Conservation (phyloP, 37 sponge, comb jelly and placozoan species). For the Mnemiopsis leidyi region DNA sequence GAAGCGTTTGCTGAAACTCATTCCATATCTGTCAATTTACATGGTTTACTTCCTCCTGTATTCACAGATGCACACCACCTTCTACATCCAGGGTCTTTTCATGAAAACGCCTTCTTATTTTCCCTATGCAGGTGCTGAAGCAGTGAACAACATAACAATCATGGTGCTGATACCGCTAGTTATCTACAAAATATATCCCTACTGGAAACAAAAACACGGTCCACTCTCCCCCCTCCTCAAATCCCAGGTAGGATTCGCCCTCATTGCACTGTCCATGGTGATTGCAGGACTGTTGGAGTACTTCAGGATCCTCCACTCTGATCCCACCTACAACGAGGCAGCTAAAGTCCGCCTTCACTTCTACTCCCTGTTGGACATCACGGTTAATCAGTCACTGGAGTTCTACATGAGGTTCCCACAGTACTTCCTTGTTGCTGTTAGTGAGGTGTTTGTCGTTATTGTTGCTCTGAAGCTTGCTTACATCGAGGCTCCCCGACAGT, state of each 20-base stretch:
- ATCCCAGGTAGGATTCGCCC: background rate
- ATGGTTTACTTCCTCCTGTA: background rate
- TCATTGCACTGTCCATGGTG: background rate
- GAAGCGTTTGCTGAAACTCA: background rate
- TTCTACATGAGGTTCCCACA: constrained; percentile 17
- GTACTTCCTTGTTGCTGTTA: background rate
- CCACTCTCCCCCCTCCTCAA: background rate
- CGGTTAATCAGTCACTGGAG: background rate
- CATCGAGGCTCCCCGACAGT: constrained; percentile 2
- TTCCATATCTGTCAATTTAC: background rate
- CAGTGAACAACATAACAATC: background rate
- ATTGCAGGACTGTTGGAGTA: background rate
- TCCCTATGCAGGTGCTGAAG: constrained; percentile 1
- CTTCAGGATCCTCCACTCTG: background rate
- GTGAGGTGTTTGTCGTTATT: constrained; percentile 12
- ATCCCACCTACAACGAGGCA: background rate
- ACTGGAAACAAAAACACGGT: background rate
- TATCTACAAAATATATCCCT: background rate
- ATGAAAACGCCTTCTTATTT: background rate
- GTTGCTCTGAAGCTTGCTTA: background rate
- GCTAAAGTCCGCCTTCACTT: background rate
- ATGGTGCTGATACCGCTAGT: background rate
- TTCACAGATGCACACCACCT: constrained; percentile 5
- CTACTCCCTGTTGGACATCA: background rate
- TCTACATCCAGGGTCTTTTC: background rate